Percentiles rank a stretch among this genome's conserved stretches.
Conservation (phyloP, 2,797 vertebrate genomes). For the Enteromius fasciolatus region DNA sequence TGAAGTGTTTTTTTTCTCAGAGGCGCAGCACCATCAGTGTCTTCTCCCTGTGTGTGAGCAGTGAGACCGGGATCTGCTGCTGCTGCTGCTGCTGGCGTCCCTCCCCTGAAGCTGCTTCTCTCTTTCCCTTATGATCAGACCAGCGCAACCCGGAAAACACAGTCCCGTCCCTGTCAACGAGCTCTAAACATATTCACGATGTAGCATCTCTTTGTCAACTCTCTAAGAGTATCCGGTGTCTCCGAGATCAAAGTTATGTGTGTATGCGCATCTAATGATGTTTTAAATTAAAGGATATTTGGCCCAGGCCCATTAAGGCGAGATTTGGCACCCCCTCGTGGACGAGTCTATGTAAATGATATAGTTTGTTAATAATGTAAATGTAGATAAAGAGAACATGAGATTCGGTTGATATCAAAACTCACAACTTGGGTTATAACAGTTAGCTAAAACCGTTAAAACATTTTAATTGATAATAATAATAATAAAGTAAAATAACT, state of each 20-base stretch:
- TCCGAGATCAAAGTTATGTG: neutral
- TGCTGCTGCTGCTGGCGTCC: slow-evolving; percentile 36
- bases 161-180: neutral
- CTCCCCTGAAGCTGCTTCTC: slow-evolving; percentile 45
- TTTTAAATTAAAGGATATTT: slow-evolving; percentile 44
- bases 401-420: neutral
- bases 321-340: slow-evolving; percentile 41
- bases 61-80: slow-evolving; percentile 21
- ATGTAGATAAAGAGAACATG: neutral
- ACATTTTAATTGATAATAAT: neutral
- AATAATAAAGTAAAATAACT: neutral
- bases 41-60: slow-evolving; percentile 40
- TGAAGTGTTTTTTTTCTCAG: slow-evolving; percentile 26
- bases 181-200: neutral
- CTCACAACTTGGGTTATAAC: neutral
- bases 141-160: neutral
- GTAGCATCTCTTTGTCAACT: slow-evolving; percentile 5
- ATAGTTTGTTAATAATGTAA: neutral
- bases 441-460: neutral
- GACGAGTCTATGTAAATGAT: neutral
- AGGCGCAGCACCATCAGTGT: slow-evolving; percentile 52
- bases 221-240: slow-evolving; percentile 23
- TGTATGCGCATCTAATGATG: slow-evolving; percentile 26
- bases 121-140: slow-evolving; percentile 19
- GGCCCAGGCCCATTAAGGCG: slow-evolving; percentile 35